Base-by-base conservation (phyloP, 2,888 invertebrate species). In the Noctua comes region DNA sequence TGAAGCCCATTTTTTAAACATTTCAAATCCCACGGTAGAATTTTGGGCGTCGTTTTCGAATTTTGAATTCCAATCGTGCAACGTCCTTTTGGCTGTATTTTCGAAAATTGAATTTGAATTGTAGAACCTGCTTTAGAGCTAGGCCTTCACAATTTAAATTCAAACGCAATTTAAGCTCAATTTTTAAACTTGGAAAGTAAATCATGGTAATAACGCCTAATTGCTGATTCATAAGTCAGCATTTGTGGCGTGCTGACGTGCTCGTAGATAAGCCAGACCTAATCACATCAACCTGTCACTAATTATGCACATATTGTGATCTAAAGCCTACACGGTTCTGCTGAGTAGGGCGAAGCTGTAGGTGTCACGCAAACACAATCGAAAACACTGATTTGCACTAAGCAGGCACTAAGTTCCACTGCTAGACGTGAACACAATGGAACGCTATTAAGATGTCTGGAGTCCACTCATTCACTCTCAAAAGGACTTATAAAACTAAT, bases 251-350 rank as follows among this genome's bases (percentile, higher is more conserved):
- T 46, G 1, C 5, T 10, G 43, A 64, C 31, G 8, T 48, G 27
- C 59, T 68, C 57, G 21, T 71, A 72, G 73, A 84, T 84, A 83
- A 77, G 71, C 83, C 24, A 43, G 36, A 46, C 62, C 73, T 82
- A 84, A 84, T 84, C 70, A 77, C 54, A 71, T 73, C 71, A 68
- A 81, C 64, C 83, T 74, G 83, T 74, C 86, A 77, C 71, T 82
- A 82, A 82, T 84, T 84, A 84, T 77, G 77, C 77, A 64, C 71
- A 59, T 72, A 84, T 84, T 82, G 68, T 86, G 86, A 84, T 86
- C 83, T 84, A 84, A 59, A 64, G 86, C 83, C 46, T 68, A 82
- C 78, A 82, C 27, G 51, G 18, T 51, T 73, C 72, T 68, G 83
- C 83, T 51, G 71, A 65, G 82, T 65, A 54, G 54, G 36, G 18